Evolutionary conservation across 2,797 vertebrate genomes (phyloP).

Genomic region (Artibeus lituratus): DNA sequence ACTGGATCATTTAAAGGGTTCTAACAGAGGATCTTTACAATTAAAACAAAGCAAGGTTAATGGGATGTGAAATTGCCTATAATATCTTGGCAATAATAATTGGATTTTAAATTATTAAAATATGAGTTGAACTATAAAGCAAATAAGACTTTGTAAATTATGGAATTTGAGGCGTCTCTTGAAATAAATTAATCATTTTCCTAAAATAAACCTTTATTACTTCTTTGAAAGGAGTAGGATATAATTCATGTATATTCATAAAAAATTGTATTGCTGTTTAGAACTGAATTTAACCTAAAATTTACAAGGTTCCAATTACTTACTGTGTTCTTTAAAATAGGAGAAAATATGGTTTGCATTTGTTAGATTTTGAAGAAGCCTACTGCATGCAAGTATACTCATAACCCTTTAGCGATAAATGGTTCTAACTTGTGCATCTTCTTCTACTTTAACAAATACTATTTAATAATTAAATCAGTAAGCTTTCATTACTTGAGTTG

Average conservation of each 20-base stretch:
- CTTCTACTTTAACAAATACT: not conserved
- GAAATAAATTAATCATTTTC: constrained; percentile 73
- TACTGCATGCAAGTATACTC: not conserved
- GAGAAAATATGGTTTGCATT: not conserved
- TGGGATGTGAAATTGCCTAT: constrained; percentile 93
- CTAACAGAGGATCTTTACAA: constrained; percentile 90
- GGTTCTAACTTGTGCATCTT: not conserved
- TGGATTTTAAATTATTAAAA: constrained; percentile 85
- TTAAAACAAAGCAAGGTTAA: constrained; percentile 94
- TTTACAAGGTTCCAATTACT: not conserved
- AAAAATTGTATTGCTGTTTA: not conserved
- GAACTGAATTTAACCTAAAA: not conserved
- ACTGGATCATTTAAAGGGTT: constrained; percentile 88
- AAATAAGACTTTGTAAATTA: constrained; percentile 71
- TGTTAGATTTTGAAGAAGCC: constrained; percentile 7
- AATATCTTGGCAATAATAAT: constrained; percentile 87
- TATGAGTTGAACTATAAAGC: constrained; percentile 74
- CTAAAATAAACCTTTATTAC: constrained; percentile 39
- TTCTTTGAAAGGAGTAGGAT: constrained; percentile 1
- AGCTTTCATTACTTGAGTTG: not conserved
- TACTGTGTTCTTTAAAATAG: not conserved
- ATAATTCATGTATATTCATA: constrained; percentile 25
- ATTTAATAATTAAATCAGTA: not conserved
- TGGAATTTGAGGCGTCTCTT: constrained; percentile 48
- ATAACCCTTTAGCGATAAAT: not conserved